A percentile compares a stretch with the other conserved stretches of the same genome.
Evolutionary conservation across 2,113 vertebrate species (phyloP).

Genomic region (Loxodonta africana): DNA sequence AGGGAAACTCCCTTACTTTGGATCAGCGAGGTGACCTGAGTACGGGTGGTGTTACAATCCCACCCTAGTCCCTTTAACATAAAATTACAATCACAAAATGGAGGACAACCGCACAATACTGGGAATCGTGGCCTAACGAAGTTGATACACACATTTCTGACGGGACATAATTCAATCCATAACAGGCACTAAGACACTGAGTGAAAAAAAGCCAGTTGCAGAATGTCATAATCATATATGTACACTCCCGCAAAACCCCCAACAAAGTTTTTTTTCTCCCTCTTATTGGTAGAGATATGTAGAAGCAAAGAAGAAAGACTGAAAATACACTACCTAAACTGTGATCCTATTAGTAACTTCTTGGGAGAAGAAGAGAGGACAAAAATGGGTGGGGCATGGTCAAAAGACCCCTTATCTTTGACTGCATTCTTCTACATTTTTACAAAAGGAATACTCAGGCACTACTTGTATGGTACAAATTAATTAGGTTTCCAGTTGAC

Average conservation of each 20-base stretch:
- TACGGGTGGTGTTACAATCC: no score
- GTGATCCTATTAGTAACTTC: not conserved
- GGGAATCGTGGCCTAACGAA: no score
- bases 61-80: no score
- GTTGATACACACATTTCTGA: no score
- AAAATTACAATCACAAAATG: no score
- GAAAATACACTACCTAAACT: not conserved
- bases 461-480: not conserved
- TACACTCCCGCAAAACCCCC: not conserved
- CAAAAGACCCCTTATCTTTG: not conserved
- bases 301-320: not conserved
- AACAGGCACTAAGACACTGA: not conserved
- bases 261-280: not conserved
- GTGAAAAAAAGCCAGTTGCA: not conserved
- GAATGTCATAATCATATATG: not conserved
- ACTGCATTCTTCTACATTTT: not conserved
- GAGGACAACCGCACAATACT: no score
- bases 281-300: not conserved
- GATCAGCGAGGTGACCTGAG: no score
- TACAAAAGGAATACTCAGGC: not conserved
- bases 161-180: no score
- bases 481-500: constrained; percentile 53
- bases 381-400: not conserved
- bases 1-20: no score
- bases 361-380: not conserved